Conservation (phyloP, 2,888 invertebrate genomes). For the Tuta absoluta region DNA sequence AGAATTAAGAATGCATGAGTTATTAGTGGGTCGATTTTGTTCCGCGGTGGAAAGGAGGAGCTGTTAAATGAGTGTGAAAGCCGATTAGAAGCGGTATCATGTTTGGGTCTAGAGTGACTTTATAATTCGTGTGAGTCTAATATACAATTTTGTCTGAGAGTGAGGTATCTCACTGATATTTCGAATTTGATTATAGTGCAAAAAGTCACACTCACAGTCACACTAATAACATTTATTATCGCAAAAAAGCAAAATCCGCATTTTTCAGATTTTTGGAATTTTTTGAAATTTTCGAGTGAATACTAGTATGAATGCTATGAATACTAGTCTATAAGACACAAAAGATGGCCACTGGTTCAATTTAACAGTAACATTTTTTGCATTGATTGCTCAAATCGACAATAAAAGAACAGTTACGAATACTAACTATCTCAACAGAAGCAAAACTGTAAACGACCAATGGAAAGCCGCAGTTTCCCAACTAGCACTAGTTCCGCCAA, state of each 20-base stretch:
- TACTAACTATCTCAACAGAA: neutral
- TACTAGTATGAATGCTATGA: too few species aligned
- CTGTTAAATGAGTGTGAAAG: conserved; percentile 10
- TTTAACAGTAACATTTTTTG: too few species aligned
- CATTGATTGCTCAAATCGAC: neutral
- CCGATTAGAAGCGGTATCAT: neutral
- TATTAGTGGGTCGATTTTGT: neutral
- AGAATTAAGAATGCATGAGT: conserved; percentile 17
- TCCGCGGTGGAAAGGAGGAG: neutral
- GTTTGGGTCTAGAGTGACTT: conserved; percentile 1
- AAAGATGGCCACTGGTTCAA: too few species aligned
- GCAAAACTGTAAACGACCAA: conserved; percentile 2
- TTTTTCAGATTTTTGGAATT: too few species aligned
- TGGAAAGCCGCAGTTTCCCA: neutral
- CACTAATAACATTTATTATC: too few species aligned
- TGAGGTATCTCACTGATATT: too few species aligned
- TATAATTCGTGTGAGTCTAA: neutral
- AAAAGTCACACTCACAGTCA: too few species aligned
- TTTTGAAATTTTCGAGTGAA: too few species aligned
- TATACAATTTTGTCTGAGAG: too few species aligned
- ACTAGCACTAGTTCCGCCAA: conserved; percentile 8
- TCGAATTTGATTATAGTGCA: too few species aligned
- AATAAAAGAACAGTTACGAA: neutral
- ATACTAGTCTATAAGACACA: too few species aligned
- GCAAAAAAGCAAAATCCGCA: too few species aligned